phyloP scores from a whole-genome alignment of 1,140 invertebrate genomes.

The Atta cephalotes region DNA sequence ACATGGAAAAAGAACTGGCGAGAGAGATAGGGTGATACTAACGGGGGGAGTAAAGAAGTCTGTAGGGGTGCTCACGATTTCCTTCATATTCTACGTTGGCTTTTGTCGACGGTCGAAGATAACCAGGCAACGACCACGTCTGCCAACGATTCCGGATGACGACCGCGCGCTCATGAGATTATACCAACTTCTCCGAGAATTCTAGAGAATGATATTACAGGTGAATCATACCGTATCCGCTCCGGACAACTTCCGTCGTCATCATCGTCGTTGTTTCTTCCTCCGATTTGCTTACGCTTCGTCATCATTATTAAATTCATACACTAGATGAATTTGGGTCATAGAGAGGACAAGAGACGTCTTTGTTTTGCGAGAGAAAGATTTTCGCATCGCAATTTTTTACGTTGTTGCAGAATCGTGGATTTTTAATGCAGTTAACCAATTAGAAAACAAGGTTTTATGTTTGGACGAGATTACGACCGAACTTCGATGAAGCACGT shows the following conservation, averaged over 20 bases:
- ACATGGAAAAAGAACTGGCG: constrained; percentile 41
- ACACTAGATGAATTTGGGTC: constrained; percentile 29
- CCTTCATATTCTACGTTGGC: constrained; percentile 73
- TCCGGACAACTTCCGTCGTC: constrained; percentile 3
- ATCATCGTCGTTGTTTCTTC: background rate
- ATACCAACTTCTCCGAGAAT: constrained; percentile 49
- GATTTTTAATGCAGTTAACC: background rate
- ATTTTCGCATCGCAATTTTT: constrained; percentile 20
- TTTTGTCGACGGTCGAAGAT: constrained; percentile 73
- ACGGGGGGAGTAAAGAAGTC: constrained; percentile 2
- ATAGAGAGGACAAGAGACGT: background rate
- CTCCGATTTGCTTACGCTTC: constrained; percentile 34
- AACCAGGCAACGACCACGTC: constrained; percentile 66
- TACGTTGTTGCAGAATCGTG: background rate
- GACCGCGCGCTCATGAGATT: constrained; percentile 65
- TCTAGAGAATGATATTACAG: constrained; percentile 38
- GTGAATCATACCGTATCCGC: constrained; percentile 36
- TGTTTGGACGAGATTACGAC: background rate
- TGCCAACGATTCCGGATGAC: constrained; percentile 61
- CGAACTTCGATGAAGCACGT: background rate
- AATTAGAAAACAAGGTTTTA: constrained; percentile 34
- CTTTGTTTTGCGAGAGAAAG: background rate
- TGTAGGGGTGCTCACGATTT: too few species aligned
- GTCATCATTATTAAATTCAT: constrained; percentile 36
- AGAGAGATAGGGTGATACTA: constrained; percentile 16